phyloP scores from a whole-genome alignment of 2,888 invertebrate genomes.

The Cantharis rufa region DNA sequence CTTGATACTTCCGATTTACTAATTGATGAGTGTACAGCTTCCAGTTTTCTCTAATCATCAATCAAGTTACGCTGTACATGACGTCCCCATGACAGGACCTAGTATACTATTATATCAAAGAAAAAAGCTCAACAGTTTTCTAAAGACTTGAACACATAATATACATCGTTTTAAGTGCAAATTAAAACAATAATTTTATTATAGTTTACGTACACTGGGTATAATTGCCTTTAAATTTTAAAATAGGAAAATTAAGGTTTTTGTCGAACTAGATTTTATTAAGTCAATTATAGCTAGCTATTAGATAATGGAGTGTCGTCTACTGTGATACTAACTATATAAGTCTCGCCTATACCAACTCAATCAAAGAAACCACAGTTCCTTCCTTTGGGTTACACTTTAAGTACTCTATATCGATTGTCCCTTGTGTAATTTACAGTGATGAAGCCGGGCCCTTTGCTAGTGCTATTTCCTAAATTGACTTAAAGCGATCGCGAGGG shows the following conservation, averaged over 20 bases:
- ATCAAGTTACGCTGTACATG: conserved; percentile 42
- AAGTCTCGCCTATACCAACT: conserved; percentile 40
- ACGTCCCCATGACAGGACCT: conserved; percentile 42
- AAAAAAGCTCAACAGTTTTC: conserved; percentile 11
- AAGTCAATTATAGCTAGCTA: not conserved
- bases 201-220: not conserved
- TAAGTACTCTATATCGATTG: conserved; percentile 33
- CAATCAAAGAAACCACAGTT: conserved; percentile 44
- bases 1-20: conserved; percentile 36
- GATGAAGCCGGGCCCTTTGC: conserved; percentile 29
- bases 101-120: conserved; percentile 35
- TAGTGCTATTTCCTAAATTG: conserved; percentile 33
- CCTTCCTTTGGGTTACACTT: conserved; percentile 35
- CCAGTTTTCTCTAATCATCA: conserved; percentile 40
- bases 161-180: not conserved
- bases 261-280: not conserved
- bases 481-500: conserved; percentile 33
- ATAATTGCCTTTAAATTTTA: not conserved
- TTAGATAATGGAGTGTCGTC: conserved; percentile 14
- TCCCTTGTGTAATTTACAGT: conserved; percentile 29
- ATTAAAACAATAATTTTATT: conserved; percentile 9
- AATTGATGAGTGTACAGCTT: conserved; percentile 40
- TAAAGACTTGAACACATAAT: not conserved
- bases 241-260: not conserved
- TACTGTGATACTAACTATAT: conserved; percentile 37